Conservation (phyloP, 2,797 vertebrate species). For the Gymnoscopelus microlampas region DNA sequence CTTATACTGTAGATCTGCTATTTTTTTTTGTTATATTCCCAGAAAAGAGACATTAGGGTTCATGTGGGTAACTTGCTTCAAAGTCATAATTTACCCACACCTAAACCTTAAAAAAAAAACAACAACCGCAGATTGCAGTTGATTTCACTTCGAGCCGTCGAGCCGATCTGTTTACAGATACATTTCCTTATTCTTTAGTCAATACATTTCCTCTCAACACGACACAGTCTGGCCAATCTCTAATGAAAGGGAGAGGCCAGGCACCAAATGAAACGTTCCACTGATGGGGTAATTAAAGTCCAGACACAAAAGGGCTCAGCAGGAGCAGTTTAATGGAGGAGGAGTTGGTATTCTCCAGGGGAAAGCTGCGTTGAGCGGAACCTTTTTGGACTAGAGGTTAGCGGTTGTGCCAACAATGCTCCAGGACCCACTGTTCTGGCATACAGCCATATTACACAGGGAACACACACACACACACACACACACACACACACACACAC, state of each 20-base stretch:
- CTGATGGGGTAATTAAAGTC: slow-evolving; percentile 78
- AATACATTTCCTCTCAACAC: slow-evolving; percentile 51
- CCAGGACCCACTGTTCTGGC: slow-evolving; percentile 35
- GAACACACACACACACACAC: too few relatives aligned
- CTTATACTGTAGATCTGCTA: too few relatives aligned
- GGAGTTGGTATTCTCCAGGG: slow-evolving; percentile 70
- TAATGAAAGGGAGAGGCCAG: slow-evolving; percentile 49
- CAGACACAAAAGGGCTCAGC: slow-evolving; percentile 80
- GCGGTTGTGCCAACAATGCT: slow-evolving; percentile 28
- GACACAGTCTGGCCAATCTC: slow-evolving; percentile 58
- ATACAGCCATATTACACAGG: slow-evolving; percentile 41
- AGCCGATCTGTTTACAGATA: slow-evolving; percentile 35
- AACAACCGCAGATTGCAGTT: neutral
- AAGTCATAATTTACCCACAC: too few relatives aligned
- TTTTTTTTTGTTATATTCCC: too few relatives aligned
- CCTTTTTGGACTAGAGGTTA: slow-evolving; percentile 38
- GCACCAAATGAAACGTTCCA: slow-evolving; percentile 72
- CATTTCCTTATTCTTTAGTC: slow-evolving; percentile 45
- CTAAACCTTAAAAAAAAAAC: too few relatives aligned
- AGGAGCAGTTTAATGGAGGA: slow-evolving; percentile 72
- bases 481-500: too few relatives aligned
- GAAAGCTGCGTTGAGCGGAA: slow-evolving; percentile 42
- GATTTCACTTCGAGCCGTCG: slow-evolving; percentile 9
- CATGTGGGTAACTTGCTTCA: too few relatives aligned
- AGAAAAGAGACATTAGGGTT: too few relatives aligned